Conservation (phyloP, 2,797 vertebrate genomes). For the Sebastes iracundus region DNA sequence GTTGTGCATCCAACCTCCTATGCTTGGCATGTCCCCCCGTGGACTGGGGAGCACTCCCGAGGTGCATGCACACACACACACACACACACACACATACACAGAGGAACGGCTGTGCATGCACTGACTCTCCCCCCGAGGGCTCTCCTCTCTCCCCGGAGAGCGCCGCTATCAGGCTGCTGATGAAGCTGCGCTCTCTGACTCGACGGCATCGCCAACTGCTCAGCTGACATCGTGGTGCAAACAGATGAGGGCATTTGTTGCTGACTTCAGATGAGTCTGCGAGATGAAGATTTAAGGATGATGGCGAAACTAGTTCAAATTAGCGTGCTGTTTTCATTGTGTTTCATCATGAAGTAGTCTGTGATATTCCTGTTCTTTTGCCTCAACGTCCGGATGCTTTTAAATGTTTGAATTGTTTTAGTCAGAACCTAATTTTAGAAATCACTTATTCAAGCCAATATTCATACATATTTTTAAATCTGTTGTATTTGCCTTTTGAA, state of each 20-base stretch:
- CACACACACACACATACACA: neutral
- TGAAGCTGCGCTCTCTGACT: slow-evolving; percentile 46
- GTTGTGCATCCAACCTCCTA: slow-evolving; percentile 58
- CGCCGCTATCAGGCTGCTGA: slow-evolving; percentile 47
- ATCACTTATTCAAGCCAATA: neutral
- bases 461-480: neutral
- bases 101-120: slow-evolving; percentile 31
- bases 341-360: neutral
- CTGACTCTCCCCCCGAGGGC: slow-evolving; percentile 34
- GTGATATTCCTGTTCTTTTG: neutral
- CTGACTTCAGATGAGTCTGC: slow-evolving; percentile 9
- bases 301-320: neutral
- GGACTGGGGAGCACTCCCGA: slow-evolving; percentile 44
- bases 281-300: neutral
- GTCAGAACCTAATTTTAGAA: neutral
- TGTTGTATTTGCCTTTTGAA: neutral
- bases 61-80: neutral
- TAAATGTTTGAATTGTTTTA: neutral
- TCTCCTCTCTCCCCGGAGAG: slow-evolving; percentile 56
- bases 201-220: slow-evolving; percentile 36
- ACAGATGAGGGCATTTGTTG: slow-evolving; percentile 26
- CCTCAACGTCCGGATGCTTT: neutral
- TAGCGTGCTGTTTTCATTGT: neutral
- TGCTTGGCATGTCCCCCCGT: slow-evolving; percentile 56
- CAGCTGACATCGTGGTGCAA: slow-evolving; percentile 38